Evolutionary conservation across 2,113 vertebrate genomes (phyloP).

Genomic region (Pterocles orientalis): DNA sequence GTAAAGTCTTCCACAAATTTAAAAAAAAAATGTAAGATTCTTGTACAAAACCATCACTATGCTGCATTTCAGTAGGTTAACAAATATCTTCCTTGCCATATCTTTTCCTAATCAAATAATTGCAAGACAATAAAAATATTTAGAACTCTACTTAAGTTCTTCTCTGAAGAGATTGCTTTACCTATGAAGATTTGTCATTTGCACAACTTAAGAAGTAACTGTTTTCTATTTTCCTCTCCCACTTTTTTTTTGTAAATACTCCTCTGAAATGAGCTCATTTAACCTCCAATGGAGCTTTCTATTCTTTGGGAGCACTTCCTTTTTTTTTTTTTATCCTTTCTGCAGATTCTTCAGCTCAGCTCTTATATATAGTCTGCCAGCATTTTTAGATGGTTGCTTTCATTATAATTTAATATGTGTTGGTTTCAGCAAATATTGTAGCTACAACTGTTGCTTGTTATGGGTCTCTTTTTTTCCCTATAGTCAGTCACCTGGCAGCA

Average conservation of each 20-base stretch:
- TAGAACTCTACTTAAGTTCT: not conserved
- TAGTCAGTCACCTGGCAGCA: slow-evolving; percentile 36
- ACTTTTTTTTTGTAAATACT: not conserved
- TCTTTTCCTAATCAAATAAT: not conserved
- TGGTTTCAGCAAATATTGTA: slow-evolving; percentile 66
- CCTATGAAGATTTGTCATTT: not conserved
- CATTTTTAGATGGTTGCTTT: slow-evolving; percentile 46
- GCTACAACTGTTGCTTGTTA: slow-evolving; percentile 58
- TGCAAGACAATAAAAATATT: not conserved
- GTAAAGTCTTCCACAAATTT: not conserved
- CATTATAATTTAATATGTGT: slow-evolving; percentile 67
- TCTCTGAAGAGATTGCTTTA: not conserved
- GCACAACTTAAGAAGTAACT: not conserved
- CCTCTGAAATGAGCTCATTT: slow-evolving; percentile 7
- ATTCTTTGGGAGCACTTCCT: slow-evolving; percentile 42
- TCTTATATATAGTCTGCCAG: slow-evolving; percentile 48
- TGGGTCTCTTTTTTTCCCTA: not conserved
- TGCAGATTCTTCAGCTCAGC: slow-evolving; percentile 56
- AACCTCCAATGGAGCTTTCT: slow-evolving; percentile 19
- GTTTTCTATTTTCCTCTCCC: not conserved
- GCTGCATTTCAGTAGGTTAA: not conserved
- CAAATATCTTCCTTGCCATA: not conserved
- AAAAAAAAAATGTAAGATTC: not conserved
- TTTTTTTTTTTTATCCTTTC: not conserved
- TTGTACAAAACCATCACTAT: not conserved